Evolutionary conservation across 2,797 vertebrate genomes (phyloP).

Genomic region (Euphonia xanthogaster): DNA sequence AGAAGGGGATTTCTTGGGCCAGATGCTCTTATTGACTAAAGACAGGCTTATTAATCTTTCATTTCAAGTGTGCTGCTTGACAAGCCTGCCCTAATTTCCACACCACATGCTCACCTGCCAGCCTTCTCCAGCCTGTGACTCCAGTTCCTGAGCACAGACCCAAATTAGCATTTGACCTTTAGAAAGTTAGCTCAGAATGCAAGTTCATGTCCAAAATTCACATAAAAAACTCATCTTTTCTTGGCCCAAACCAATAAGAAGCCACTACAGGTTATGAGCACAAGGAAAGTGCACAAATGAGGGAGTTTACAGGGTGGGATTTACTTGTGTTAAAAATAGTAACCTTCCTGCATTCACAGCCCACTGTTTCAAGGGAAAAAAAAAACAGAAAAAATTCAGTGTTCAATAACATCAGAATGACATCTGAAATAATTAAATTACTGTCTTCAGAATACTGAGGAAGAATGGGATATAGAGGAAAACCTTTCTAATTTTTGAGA

Average conservation of each 20-base stretch:
- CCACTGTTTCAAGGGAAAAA: not conserved
- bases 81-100: not conserved
- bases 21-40: not conserved
- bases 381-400: not conserved
- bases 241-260: not conserved
- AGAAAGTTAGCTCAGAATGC: not conserved
- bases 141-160: not conserved
- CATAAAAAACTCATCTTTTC: not conserved
- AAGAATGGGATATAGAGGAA: not conserved
- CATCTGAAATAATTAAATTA: not conserved
- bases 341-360: not conserved
- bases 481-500: not conserved
- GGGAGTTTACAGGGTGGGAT: not conserved
- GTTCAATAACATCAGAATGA: not conserved
- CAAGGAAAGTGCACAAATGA: not conserved
- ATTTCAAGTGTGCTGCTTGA: not conserved
- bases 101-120: constrained; percentile 5
- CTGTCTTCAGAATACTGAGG: not conserved
- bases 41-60: constrained; percentile 10
- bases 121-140: constrained; percentile 12
- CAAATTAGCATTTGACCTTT: constrained; percentile 48
- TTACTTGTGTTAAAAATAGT: not conserved
- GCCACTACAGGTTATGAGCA: not conserved
- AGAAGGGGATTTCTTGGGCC: not conserved
- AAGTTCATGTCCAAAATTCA: not conserved